A percentile compares a stretch with the other conserved stretches of the same genome.
phyloP scores from a whole-genome alignment of 1,140 invertebrate genomes.

The Drosophila lacertosa region DNA sequence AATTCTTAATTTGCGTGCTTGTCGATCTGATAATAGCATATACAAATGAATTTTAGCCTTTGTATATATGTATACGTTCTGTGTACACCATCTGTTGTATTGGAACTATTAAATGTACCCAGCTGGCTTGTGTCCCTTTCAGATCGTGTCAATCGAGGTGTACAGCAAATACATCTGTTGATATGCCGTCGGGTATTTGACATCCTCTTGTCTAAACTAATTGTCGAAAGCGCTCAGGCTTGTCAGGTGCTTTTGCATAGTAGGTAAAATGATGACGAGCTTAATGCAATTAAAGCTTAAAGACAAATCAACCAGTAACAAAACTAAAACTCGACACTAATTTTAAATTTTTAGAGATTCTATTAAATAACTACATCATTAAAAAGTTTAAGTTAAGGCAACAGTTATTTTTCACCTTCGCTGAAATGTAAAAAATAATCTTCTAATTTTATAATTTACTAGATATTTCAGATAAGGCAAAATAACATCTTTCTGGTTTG shows the following conservation, averaged over 20 bases:
- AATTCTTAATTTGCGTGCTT: constrained; percentile 74
- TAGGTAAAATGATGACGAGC: constrained; percentile 40
- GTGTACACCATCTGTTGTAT: constrained; percentile 28
- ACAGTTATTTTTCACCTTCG: too few species aligned
- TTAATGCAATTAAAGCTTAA: constrained; percentile 2
- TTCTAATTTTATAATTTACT: too few species aligned
- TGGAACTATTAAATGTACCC: constrained; percentile 30
- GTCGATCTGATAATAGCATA: constrained; percentile 6
- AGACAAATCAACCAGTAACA: not conserved
- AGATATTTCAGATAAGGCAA: too few species aligned
- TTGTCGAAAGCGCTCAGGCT: constrained; percentile 61
- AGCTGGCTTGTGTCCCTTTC: constrained; percentile 23
- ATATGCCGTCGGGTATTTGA: constrained; percentile 53
- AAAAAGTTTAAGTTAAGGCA: too few species aligned
- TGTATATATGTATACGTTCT: constrained; percentile 7
- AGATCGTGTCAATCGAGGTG: constrained; percentile 61
- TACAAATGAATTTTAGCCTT: constrained; percentile 16
- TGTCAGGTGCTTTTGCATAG: constrained; percentile 67
- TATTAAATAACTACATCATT: too few species aligned
- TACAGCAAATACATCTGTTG: constrained; percentile 54
- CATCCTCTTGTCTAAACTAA: constrained; percentile 61
- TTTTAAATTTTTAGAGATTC: too few species aligned
- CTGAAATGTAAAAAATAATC: too few species aligned
- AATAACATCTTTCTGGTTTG: too few species aligned
- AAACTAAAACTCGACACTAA: too few species aligned